Evolutionary conservation across 2,888 invertebrate genomes (phyloP).

Genomic region (Standfussiana lucernea): DNA sequence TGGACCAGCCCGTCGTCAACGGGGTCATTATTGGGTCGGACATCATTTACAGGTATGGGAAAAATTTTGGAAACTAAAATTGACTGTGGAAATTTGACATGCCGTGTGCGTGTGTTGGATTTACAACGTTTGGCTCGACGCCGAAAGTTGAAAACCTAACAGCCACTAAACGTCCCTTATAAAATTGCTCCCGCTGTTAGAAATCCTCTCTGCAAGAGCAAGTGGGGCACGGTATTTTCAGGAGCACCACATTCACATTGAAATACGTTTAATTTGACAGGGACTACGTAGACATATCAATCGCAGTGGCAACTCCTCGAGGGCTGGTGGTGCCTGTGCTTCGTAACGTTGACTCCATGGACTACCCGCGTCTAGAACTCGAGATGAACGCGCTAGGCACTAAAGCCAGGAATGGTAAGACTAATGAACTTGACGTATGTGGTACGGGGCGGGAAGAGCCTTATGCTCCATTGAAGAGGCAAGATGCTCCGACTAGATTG

Average conservation of each 20-base stretch:
- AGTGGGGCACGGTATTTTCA: background rate
- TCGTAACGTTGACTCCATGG: conserved; percentile 98
- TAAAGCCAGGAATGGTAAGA: conserved; percentile 95
- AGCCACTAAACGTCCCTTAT: background rate
- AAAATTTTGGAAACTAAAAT: background rate
- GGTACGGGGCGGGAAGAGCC: background rate
- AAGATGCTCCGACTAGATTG: background rate
- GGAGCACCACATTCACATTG: background rate
- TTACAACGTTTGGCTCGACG: background rate
- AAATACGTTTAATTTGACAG: conserved; percentile 79
- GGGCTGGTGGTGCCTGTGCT: conserved; percentile 99
- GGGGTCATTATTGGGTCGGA: conserved; percentile 97
- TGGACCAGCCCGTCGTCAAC: conserved; percentile 99
- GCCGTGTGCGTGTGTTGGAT: background rate
- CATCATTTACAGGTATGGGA: conserved; percentile 91
- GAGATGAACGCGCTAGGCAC: conserved; percentile 96
- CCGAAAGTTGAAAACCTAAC: background rate
- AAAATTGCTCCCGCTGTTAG: background rate
- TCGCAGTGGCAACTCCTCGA: conserved; percentile 99
- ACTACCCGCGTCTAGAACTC: conserved; percentile 98
- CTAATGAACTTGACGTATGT: background rate
- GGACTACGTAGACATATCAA: conserved; percentile 99
- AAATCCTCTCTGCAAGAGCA: background rate
- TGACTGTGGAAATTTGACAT: background rate
- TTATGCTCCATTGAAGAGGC: background rate